These are phyloP conservation scores for Hemiprocne comata DNA, from an alignment of 2,113 vertebrate genomes.

Conservation along the genomic window DNA sequence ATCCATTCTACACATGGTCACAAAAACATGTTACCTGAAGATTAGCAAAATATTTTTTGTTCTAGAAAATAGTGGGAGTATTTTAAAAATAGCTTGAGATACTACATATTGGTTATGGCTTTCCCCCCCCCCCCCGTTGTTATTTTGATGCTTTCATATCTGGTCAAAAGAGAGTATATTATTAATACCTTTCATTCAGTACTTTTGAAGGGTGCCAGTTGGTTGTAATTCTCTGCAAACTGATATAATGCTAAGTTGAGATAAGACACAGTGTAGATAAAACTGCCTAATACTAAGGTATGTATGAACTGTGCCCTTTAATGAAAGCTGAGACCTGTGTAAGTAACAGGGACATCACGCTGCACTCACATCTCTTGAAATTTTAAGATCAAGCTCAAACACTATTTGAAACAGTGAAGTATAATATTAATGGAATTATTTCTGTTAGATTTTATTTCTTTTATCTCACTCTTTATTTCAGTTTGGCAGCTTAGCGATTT, in stretches of 20 bases:
- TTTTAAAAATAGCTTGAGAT: neutral
- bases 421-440: neutral
- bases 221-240: neutral
- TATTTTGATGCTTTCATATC: neutral
- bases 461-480: neutral
- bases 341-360: neutral
- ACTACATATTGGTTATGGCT: neutral
- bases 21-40: neutral
- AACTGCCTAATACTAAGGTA: neutral
- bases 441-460: neutral
- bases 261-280: neutral
- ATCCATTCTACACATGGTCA: neutral
- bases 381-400: neutral
- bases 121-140: neutral
- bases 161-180: neutral
- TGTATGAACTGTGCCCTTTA: neutral
- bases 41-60: neutral
- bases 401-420: fast-evolving
- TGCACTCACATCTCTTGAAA: neutral
- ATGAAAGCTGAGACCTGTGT: neutral
- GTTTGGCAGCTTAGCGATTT: neutral
- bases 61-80: neutral
- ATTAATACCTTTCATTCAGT: neutral
- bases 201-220: neutral
- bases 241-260: neutral